Evolutionary conservation across 2,797 vertebrate genomes (phyloP).

Genomic region (Phaenicophaeus curvirostris): DNA sequence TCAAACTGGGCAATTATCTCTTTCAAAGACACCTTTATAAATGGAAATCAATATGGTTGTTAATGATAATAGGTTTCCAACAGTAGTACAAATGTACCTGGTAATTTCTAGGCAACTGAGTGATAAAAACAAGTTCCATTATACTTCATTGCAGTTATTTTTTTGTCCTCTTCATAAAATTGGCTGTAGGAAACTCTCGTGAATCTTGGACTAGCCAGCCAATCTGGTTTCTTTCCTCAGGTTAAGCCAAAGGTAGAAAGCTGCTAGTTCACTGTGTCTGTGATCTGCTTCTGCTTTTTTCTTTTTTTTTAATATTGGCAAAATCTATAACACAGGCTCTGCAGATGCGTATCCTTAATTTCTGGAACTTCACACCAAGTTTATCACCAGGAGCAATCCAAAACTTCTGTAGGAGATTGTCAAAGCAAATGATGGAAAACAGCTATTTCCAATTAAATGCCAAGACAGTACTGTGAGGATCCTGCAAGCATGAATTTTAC

Average conservation of each 20-base stretch:
- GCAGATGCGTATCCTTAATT: neutral
- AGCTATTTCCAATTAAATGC: neutral
- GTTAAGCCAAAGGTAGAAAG: neutral
- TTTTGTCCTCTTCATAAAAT: neutral
- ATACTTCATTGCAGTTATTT: neutral
- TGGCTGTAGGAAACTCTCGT: neutral
- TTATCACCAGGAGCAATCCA: neutral
- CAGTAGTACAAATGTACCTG: constrained; percentile 5
- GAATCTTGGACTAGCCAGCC: neutral
- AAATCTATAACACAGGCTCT: neutral
- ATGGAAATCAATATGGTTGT: constrained; percentile 33
- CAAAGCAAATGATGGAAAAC: neutral
- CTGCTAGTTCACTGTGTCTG: neutral
- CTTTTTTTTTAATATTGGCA: neutral
- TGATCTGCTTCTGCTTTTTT: neutral
- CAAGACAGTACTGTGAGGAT: neutral
- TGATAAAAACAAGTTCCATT: constrained; percentile 29
- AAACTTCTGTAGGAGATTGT: neutral
- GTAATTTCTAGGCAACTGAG: constrained; percentile 44
- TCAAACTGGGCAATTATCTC: constrained; percentile 3
- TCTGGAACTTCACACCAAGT: constrained; percentile 10
- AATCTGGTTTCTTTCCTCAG: neutral
- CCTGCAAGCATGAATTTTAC: neutral
- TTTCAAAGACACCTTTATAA: constrained; percentile 27
- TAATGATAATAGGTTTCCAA: constrained; percentile 43